Conservation (phyloP, 2,797 vertebrate species). For the Acanthurus tractus region DNA sequence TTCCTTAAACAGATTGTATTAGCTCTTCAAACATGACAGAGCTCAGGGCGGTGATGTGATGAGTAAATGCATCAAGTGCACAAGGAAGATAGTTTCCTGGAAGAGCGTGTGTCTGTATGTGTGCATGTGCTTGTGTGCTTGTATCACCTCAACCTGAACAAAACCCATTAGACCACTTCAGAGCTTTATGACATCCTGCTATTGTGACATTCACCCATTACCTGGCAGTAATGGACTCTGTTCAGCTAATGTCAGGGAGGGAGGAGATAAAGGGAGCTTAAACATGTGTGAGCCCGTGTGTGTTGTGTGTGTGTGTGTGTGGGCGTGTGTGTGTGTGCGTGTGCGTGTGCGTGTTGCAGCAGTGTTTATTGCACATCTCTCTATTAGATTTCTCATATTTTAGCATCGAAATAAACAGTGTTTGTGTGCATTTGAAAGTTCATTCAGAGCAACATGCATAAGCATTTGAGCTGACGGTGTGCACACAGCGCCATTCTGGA, state of each 20-base stretch:
- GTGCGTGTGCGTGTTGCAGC: conserved; percentile 10
- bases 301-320: conserved; percentile 4
- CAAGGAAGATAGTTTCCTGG: conserved; percentile 67
- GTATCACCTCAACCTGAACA: conserved; percentile 85
- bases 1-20: conserved; percentile 59
- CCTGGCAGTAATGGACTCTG: conserved; percentile 86
- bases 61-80: conserved; percentile 60
- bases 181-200: conserved; percentile 86
- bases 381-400: conserved; percentile 23
- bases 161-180: conserved; percentile 86
- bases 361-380: conserved; percentile 28
- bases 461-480: conserved; percentile 44
- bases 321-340: neutral
- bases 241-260: conserved; percentile 77
- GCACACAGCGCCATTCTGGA: conserved; percentile 29
- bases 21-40: conserved; percentile 66
- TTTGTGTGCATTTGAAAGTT: conserved; percentile 17
- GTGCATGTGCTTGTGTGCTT: conserved; percentile 49
- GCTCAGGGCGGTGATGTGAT: conserved; percentile 52
- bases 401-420: neutral
- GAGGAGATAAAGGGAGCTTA: conserved; percentile 47
- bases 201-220: conserved; percentile 86
- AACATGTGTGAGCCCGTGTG: conserved; percentile 25
- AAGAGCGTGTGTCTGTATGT: conserved; percentile 60
- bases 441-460: conserved; percentile 19